phyloP scores from a whole-genome alignment of 2,113 vertebrate species.

The Hippocampus guttulatus region DNA sequence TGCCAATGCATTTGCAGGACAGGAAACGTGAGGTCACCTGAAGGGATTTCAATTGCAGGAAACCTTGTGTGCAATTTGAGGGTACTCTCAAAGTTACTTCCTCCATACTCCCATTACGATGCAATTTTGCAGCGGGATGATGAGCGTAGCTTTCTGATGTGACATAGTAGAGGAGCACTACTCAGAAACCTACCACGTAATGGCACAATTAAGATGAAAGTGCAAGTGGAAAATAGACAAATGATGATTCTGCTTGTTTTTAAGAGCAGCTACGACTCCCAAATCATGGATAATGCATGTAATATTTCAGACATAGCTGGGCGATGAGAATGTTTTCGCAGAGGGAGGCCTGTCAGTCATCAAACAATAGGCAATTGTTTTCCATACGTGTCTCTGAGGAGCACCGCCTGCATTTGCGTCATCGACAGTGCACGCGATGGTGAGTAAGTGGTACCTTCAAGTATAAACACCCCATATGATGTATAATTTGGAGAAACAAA shows the following conservation, averaged over 20 bases:
- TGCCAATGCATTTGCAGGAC: not conserved
- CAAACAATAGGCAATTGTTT: not conserved
- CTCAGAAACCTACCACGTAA: not conserved
- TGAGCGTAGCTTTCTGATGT: not conserved
- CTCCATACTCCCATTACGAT: not conserved
- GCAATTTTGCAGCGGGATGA: not conserved
- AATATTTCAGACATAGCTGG: not conserved
- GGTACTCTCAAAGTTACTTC: not conserved
- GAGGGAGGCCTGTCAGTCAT: conserved; percentile 3
- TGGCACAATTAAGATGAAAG: not conserved
- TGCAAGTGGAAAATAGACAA: not conserved
- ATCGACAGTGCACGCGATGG: not conserved
- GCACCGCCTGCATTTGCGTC: not conserved
- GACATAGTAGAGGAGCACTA: not conserved
- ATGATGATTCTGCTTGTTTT: not conserved
- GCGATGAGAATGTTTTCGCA: not conserved
- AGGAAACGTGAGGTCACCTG: not conserved
- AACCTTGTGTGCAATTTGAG: not conserved
- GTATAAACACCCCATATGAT: not conserved
- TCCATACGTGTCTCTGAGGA: not conserved
- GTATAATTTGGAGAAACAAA: not conserved
- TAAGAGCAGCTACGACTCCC: not conserved
- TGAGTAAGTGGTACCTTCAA: not conserved
- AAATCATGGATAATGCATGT: not conserved
- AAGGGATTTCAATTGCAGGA: conserved; percentile 1